Base-by-base conservation (phyloP, 2,797 vertebrate genomes). In the Chaenodraco wilsoni region DNA sequence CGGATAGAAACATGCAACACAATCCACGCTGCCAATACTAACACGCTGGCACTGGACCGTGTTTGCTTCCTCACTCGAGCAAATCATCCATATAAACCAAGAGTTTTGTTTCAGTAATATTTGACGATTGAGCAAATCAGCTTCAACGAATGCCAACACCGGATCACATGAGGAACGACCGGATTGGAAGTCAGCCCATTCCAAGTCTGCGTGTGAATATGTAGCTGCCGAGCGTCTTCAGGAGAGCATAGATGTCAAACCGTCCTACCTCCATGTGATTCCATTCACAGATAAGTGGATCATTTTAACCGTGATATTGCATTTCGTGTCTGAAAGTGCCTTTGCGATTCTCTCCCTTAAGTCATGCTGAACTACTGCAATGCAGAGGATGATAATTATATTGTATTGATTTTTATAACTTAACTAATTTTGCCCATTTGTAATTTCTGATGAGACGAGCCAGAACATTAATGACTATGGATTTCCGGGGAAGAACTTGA, bases 1-100 rank as follows among this genome's bases (percentile, higher is more conserved):
- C 65, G 33, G 69, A 84, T n/a, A 62, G 59, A 85, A 81, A 81
- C 76, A 84, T 79, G 65, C 70, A 82, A 88, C 71, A 81, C 69
- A 62, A 43, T 68, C 74, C 61, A 43, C 50, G 33, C 69, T 84
- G 87, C 87, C 86, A 88, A 60, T 11, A 65, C 27, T 11, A 49
- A 75, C 37, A 44, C 45, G 69, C 71, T 84, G 84, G 84, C 86
- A 82, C 27, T 10, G 0, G 10, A 23, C 5, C 5, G 2, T 43
- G 57, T 83, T 88, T 79, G 48, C 71, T 79, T 78, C 69, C 63
- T 78, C 59, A 59, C 69, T 66, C 4, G 27, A 66, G 58, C 16
- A 73, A 86, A 84, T 87, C 54, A 59, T 58, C 69, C 57, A 77
- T 52, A 80, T 72, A 48, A 83, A 81, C 71, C 55, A 23, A 75